Percentiles rank a stretch among this genome's conserved stretches.
Conservation (phyloP, 2,888 invertebrate species). For the Odontothrips loti region DNA sequence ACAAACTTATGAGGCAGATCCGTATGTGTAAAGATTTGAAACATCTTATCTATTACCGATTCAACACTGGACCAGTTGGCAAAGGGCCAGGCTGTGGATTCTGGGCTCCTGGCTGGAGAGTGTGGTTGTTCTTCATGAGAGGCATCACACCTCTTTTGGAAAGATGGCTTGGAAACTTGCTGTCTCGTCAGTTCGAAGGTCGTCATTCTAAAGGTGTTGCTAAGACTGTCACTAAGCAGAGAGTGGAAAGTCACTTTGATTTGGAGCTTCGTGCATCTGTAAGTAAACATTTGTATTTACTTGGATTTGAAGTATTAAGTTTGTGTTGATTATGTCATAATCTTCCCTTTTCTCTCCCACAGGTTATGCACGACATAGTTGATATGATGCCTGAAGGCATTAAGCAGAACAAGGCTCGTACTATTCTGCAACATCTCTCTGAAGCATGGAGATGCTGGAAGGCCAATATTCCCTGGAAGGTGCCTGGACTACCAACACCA, state of each 20-base stretch:
- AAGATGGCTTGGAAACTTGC: constrained; percentile 97
- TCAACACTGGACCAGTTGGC: constrained; percentile 97
- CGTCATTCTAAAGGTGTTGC: constrained; percentile 99
- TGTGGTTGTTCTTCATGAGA: constrained; percentile 99
- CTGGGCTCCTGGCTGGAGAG: constrained; percentile 99
- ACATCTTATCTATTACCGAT: constrained; percentile 97
- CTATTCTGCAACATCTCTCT: constrained; percentile 96
- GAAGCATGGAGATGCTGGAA: constrained; percentile 99
- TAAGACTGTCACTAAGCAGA: constrained; percentile 98
- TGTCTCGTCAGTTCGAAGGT: constrained; percentile 98
- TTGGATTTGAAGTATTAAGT: not conserved
- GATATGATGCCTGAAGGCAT: constrained; percentile 99
- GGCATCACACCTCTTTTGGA: constrained; percentile 97
- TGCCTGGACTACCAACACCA: constrained; percentile 96
- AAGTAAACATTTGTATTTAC: constrained; percentile 51
- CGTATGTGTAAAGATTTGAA: constrained; percentile 99
- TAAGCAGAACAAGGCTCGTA: constrained; percentile 98
- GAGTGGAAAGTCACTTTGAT: constrained; percentile 99
- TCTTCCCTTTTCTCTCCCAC: constrained; percentile 27
- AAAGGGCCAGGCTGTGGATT: constrained; percentile 98
- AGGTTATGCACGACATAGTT: constrained; percentile 84
- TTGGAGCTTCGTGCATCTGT: constrained; percentile 95
- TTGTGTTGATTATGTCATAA: not conserved
- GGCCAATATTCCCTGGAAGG: constrained; percentile 99
- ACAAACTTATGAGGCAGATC: constrained; percentile 97